Evolutionary conservation across 2,888 invertebrate species (phyloP), one percentile per base, ranked within the genome.

Genomic region (Cantharis rufa): DNA sequence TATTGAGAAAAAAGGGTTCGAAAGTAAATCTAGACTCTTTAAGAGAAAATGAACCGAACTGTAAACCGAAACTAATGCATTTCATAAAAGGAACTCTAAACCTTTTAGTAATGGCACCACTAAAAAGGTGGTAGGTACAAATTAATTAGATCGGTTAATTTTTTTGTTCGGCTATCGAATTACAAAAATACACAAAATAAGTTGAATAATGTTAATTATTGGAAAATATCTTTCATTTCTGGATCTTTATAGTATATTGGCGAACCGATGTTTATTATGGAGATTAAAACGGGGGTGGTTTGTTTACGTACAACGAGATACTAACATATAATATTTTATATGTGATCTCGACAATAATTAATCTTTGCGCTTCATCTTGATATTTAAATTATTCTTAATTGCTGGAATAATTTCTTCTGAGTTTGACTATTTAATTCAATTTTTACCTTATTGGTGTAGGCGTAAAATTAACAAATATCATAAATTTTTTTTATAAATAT

Each of bases 1-100:
- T 48, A 48, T 48, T 48, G 13, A 48, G 48, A 48, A 62, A 24
- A 70, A 62, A 32, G 62, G 62, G 24, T n/a, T n/a, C 18, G 62
- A 21, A 70, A 70, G 62, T 62, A 70, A 21, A 70, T 27, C n/a
- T 21, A 24, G 24, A 18, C 15, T 66, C 70, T 10, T 18, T 66
- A 24, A 64, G 32, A 27, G 71, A 71, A 71, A 71, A 32, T 27
- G 24, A 71, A 64, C 16, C 64, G 63, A 24, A 32, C 71, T 15
- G 71, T 71, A 71, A 71, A 64, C 64, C 63, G 71, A 71, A 71
- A 71, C 71, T 71, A 71, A 71, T 71, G 71, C 71, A 63, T 63
- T 62, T 28, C 63, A 66, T 66, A 66, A 66, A 66, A 66, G 64
- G 64, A 66, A 66, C 64, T 66, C 64, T 18, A 66, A 21, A 18